These are phyloP conservation scores for Catagonus wagneri DNA, from an alignment of 2,113 vertebrate species.

Conservation along the genomic window DNA sequence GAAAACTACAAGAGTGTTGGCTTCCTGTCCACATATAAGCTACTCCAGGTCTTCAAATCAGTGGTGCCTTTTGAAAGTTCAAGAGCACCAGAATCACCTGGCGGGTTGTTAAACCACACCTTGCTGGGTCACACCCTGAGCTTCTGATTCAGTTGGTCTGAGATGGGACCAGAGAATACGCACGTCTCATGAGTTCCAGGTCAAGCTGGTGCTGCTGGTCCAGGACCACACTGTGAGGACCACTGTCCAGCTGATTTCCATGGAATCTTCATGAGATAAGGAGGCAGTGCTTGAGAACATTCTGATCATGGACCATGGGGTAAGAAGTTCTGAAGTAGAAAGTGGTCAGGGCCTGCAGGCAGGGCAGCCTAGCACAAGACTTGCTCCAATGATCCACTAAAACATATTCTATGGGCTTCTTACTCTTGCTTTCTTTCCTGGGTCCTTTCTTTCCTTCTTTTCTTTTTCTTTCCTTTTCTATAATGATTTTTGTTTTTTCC, in stretches of 20 bases:
- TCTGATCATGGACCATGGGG: background rate
- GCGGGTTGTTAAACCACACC: background rate
- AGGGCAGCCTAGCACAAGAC: background rate
- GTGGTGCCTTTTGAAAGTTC: background rate
- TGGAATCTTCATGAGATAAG: background rate
- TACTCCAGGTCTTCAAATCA: background rate
- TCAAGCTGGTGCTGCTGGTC: background rate
- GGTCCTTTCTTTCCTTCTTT: background rate
- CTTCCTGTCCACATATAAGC: background rate
- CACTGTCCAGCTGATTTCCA: background rate
- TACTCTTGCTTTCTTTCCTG: background rate
- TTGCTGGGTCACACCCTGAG: background rate
- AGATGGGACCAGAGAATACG: background rate
- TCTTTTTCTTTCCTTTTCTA: too few relatives aligned
- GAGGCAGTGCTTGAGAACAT: background rate
- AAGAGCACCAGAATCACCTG: background rate
- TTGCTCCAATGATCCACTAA: background rate
- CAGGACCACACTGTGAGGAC: background rate
- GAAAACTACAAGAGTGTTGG: background rate
- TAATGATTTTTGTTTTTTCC: too few relatives aligned
- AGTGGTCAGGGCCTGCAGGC: background rate
- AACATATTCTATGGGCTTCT: background rate
- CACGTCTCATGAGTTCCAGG: background rate
- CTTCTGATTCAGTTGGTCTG: background rate
- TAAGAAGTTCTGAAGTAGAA: background rate